Percentiles rank a stretch among this genome's conserved stretches.
Conservation (phyloP, 2,797 vertebrate genomes). For the Scyliorhinus canicula region DNA sequence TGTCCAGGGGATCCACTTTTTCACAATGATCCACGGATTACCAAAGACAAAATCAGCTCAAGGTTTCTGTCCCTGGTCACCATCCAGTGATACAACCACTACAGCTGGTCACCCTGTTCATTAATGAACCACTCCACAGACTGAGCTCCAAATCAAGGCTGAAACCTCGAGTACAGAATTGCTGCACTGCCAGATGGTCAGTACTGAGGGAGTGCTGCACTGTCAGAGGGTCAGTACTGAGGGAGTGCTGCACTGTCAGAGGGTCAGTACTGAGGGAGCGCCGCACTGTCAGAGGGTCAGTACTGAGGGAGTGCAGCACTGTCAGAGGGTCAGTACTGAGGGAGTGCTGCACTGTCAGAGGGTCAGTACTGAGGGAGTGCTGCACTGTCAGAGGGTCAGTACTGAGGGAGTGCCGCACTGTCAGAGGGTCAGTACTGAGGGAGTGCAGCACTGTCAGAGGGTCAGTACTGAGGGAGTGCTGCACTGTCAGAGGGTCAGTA, state of each 20-base stretch:
- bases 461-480: neutral
- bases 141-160: no score
- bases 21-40: neutral
- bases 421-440: neutral
- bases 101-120: neutral
- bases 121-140: no score
- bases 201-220: no score
- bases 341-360: neutral
- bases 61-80: neutral
- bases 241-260: neutral
- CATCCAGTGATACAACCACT: neutral
- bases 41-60: no score
- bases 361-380: neutral
- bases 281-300: neutral
- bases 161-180: no score
- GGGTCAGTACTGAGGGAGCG: neutral
- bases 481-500: neutral
- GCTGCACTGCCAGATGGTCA: no score
- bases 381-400: neutral
- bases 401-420: neutral
- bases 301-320: neutral
- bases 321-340: no score
- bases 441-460: neutral
- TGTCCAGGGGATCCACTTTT: rapidly evolving
- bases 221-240: neutral